These are phyloP conservation scores for Fundulus diaphanus DNA, from an alignment of 2,797 vertebrate genomes.

Conservation along the genomic window DNA sequence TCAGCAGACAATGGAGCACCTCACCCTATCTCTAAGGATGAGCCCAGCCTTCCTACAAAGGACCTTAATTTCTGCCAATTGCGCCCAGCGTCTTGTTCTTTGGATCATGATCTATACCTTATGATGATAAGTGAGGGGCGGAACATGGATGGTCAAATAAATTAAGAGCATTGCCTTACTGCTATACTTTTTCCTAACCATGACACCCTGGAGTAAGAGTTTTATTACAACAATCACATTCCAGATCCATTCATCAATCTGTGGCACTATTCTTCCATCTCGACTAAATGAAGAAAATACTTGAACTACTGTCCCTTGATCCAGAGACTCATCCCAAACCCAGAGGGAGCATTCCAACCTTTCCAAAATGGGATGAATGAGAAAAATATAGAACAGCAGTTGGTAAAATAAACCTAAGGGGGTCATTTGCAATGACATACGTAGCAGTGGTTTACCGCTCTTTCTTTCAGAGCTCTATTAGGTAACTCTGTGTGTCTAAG, in stretches of 20 bases:
- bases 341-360: not conserved
- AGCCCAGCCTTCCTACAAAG: not conserved
- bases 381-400: not conserved
- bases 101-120: not conserved
- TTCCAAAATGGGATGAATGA: not conserved
- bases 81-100: not conserved
- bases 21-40: too few species aligned
- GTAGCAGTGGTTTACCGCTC: not conserved
- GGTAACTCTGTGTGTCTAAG: slow-evolving; percentile 24
- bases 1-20: too few species aligned
- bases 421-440: not conserved
- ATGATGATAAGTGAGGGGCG: not conserved
- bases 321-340: not conserved
- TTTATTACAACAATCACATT: not conserved
- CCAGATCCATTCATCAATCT: not conserved
- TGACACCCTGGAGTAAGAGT: not conserved
- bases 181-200: not conserved
- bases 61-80: not conserved
- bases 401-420: not conserved
- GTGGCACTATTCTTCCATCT: not conserved
- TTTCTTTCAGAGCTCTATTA: slow-evolving; percentile 20
- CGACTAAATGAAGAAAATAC: not conserved
- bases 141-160: not conserved
- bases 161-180: not conserved
- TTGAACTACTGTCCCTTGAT: not conserved